Evolutionary conservation across 2,888 invertebrate genomes (phyloP).

Genomic region (Arrhopalites spinosus): DNA sequence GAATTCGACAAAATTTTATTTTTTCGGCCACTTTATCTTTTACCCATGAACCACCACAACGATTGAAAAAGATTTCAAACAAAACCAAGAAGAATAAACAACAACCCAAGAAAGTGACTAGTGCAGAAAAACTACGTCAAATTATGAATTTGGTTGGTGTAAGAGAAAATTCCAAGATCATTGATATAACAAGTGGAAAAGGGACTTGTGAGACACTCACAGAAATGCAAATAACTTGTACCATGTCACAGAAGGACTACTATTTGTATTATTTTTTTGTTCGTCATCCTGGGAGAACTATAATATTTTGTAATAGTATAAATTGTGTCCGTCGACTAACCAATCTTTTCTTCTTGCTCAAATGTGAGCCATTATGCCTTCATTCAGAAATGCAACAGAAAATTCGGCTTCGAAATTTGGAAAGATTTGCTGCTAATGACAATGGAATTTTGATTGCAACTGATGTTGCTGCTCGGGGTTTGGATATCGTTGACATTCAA

Average conservation of each 20-base stretch:
- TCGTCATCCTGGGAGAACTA: conserved; percentile 83
- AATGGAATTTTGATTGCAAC: conserved; percentile 82
- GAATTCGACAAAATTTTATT: conserved; percentile 85
- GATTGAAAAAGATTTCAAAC: conserved; percentile 40
- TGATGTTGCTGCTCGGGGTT: conserved; percentile 95
- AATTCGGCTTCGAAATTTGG: conserved; percentile 90
- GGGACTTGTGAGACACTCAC: conserved; percentile 82
- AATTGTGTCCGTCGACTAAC: conserved; percentile 82
- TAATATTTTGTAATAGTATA: conserved; percentile 93
- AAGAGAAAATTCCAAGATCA: conserved; percentile 75
- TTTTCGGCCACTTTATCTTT: conserved; percentile 96
- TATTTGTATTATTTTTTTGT: conserved; percentile 89
- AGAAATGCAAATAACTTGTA: conserved; percentile 81
- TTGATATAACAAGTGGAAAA: conserved; percentile 79
- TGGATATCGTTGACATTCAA: conserved; percentile 91
- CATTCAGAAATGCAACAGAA: conserved; percentile 93
- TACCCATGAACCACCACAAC: conserved; percentile 77
- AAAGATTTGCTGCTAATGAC: conserved; percentile 73
- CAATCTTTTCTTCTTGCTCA: conserved; percentile 68
- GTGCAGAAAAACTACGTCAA: conserved; percentile 75
- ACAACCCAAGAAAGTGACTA: conserved; percentile 64
- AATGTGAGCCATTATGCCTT: conserved; percentile 75
- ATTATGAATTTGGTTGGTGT: conserved; percentile 82
- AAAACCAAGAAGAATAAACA: conserved; percentile 59
- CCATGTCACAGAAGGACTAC: conserved; percentile 82